Conservation (phyloP, 2,888 invertebrate species). For the Habrosyne pyritoides region DNA sequence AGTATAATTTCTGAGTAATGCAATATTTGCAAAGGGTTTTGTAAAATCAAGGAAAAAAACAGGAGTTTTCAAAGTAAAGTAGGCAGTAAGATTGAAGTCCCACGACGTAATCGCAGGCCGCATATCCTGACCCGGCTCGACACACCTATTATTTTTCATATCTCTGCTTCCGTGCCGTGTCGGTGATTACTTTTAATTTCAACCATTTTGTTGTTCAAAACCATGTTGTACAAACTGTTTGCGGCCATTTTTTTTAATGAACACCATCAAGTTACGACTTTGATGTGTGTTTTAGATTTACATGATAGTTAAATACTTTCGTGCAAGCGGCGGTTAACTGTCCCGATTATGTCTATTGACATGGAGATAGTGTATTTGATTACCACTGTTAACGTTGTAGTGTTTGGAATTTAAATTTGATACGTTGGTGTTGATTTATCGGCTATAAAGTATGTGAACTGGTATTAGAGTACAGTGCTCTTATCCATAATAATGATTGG, state of each 20-base stretch:
- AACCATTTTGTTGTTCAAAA: slow-evolving; percentile 61
- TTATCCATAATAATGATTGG: background rate
- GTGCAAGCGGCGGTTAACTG: slow-evolving; percentile 8
- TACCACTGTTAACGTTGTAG: background rate
- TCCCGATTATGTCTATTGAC: background rate
- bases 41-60: background rate
- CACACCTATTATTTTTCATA: slow-evolving; percentile 71
- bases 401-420: background rate
- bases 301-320: slow-evolving; percentile 40
- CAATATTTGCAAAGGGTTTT: too few relatives aligned
- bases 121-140: slow-evolving; percentile 50
- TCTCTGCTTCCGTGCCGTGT: slow-evolving; percentile 62
- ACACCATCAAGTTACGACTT: slow-evolving; percentile 54
- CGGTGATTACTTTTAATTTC: slow-evolving; percentile 75
- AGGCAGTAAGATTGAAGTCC: slow-evolving; percentile 44
- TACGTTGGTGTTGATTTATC: background rate
- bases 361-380: background rate
- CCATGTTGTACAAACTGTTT: slow-evolving; percentile 64
- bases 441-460: background rate
- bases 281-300: slow-evolving; percentile 58
- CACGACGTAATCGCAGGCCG: slow-evolving; percentile 53
- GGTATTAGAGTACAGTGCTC: background rate
- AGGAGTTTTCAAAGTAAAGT: background rate
- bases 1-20: too few relatives aligned
- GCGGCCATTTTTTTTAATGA: slow-evolving; percentile 63